These are phyloP conservation scores for Oconnorella tubifera DNA, from an alignment of 2,888 invertebrate species.

Conservation along the genomic window DNA sequence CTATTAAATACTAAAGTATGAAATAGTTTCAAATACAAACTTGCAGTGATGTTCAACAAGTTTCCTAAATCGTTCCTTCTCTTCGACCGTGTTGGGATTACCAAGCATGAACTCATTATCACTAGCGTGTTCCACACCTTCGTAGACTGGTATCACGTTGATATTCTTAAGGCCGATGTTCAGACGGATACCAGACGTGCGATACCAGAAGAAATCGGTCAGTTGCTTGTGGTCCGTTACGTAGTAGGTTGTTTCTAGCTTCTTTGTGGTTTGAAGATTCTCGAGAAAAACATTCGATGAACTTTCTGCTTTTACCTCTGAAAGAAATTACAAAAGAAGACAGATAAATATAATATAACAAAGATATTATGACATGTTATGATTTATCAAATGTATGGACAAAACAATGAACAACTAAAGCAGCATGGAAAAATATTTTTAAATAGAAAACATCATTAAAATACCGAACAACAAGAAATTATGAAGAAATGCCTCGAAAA, in stretches of 20 bases:
- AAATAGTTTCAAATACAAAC: slow-evolving; percentile 34
- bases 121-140: slow-evolving; percentile 45
- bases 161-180: slow-evolving; percentile 46
- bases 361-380: too few relatives aligned
- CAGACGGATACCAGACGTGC: slow-evolving; percentile 47
- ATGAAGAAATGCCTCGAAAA: too few relatives aligned
- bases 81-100: slow-evolving; percentile 34
- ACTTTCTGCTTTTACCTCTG: not conserved
- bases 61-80: slow-evolving; percentile 38
- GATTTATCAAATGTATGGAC: too few relatives aligned
- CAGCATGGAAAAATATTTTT: too few relatives aligned
- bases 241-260: slow-evolving; percentile 45
- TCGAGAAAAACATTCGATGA: slow-evolving; percentile 51
- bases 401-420: too few relatives aligned
- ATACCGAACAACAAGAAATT: too few relatives aligned
- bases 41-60: slow-evolving; percentile 47
- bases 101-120: slow-evolving; percentile 42
- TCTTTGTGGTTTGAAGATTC: slow-evolving; percentile 39
- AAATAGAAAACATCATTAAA: too few relatives aligned
- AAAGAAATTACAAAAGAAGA: too few relatives aligned
- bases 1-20: too few relatives aligned
- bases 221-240: slow-evolving; percentile 48
- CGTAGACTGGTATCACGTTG: slow-evolving; percentile 49
- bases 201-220: slow-evolving; percentile 45
- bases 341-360: too few relatives aligned